phyloP scores from a whole-genome alignment of 2,888 invertebrate species.

The Cantharis rufa region DNA sequence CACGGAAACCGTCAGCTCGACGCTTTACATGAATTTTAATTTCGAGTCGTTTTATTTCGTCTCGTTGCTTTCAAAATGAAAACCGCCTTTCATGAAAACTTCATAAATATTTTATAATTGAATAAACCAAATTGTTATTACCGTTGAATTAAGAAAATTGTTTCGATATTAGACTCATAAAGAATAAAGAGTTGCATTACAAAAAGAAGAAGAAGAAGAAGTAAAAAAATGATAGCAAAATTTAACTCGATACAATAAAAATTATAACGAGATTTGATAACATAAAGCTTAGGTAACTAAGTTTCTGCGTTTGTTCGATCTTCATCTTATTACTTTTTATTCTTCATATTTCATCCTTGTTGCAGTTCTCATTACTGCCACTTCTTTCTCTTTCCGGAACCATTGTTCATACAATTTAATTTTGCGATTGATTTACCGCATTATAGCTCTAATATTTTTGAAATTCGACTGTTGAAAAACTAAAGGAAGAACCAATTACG shows the following conservation, averaged over 20 bases:
- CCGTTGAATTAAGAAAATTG: conserved; percentile 36
- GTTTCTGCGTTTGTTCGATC: conserved; percentile 31
- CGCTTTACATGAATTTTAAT: conserved; percentile 49
- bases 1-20: conserved; percentile 42
- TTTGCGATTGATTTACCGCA: conserved; percentile 26
- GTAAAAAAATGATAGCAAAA: conserved; percentile 10
- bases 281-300: conserved; percentile 34
- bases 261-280: conserved; percentile 32
- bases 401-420: conserved; percentile 27
- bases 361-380: conserved; percentile 21
- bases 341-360: conserved; percentile 26
- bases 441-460: conserved; percentile 17
- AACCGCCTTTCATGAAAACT: conserved; percentile 35
- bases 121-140: conserved; percentile 39
- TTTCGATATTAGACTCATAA: conserved; percentile 25
- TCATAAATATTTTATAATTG: conserved; percentile 42
- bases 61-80: conserved; percentile 37
- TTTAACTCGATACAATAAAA: conserved; percentile 31
- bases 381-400: conserved; percentile 19
- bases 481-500: conserved; percentile 11
- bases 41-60: conserved; percentile 39
- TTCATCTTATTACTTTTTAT: conserved; percentile 27
- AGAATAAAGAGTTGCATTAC: neutral
- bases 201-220: neutral
- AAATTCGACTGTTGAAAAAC: conserved; percentile 4